Conservation (phyloP, 2,113 vertebrate genomes). For the Callipepla squamata region DNA sequence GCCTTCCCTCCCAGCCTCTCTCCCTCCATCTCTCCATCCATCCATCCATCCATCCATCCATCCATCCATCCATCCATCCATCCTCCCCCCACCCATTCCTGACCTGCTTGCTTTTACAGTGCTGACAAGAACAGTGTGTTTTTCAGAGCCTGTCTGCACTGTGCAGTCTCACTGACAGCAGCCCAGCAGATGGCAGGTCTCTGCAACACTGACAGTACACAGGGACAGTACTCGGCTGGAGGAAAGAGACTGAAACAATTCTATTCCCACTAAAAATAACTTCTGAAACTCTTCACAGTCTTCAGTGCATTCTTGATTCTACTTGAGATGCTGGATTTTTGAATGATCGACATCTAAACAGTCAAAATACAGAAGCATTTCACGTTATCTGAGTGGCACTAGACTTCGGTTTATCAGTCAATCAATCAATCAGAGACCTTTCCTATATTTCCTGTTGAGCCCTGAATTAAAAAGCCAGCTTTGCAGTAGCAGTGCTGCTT, state of each 20-base stretch:
- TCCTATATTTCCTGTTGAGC: background rate
- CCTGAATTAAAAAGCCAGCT: fast-evolving
- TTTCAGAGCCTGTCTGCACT: background rate
- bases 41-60: background rate
- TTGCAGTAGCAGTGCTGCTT: background rate
- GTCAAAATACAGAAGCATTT: background rate
- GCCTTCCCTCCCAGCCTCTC: no score
- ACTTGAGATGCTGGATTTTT: background rate
- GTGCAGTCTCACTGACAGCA: background rate
- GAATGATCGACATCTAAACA: no score
- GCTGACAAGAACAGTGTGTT: background rate
- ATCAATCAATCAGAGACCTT: background rate
- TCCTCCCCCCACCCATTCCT: no score
- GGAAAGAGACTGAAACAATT: background rate
- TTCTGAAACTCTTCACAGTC: no score
- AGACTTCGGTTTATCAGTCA: background rate
- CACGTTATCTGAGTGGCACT: background rate
- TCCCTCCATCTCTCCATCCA: background rate
- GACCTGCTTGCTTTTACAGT: background rate
- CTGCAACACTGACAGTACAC: background rate
- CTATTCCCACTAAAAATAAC: background rate
- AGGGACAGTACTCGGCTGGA: background rate
- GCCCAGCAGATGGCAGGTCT: background rate
- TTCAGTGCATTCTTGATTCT: background rate
- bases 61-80: background rate